Evolutionary conservation across 2,888 invertebrate genomes (phyloP).

Genomic region (Barypeithes pellucidus): DNA sequence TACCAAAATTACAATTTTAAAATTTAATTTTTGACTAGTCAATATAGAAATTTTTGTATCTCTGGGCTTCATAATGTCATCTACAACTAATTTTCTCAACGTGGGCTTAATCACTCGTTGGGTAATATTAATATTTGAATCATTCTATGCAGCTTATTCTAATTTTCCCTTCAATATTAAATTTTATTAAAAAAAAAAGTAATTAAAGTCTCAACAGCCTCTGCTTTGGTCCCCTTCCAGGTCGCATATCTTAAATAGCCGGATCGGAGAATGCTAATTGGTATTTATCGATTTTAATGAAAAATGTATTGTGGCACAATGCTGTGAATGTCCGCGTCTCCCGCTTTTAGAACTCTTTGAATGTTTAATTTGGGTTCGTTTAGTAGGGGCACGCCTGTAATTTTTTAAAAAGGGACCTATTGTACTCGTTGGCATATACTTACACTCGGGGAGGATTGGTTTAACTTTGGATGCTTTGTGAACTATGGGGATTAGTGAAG

Average conservation of each 20-base stretch:
- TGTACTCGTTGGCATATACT: too few relatives aligned
- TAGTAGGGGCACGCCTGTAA: not conserved
- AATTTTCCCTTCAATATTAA: constrained; percentile 4
- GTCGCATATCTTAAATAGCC: constrained; percentile 5
- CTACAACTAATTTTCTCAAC: too few relatives aligned
- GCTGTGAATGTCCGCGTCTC: not conserved
- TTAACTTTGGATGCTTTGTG: too few relatives aligned
- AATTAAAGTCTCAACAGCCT: not conserved
- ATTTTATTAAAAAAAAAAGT: constrained; percentile 9
- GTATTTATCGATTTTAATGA: constrained; percentile 15
- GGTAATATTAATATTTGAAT: too few relatives aligned
- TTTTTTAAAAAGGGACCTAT: too few relatives aligned
- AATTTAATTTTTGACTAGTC: too few relatives aligned
- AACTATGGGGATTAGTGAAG: too few relatives aligned
- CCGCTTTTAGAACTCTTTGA: not conserved
- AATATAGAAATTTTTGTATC: too few relatives aligned
- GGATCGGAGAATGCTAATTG: constrained; percentile 19
- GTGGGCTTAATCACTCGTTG: too few relatives aligned
- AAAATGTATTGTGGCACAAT: constrained; percentile 1
- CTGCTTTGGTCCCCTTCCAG: not conserved
- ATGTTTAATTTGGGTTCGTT: not conserved
- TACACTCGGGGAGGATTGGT: too few relatives aligned
- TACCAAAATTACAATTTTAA: too few relatives aligned
- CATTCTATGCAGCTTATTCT: not conserved
- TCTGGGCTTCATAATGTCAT: too few relatives aligned